These are phyloP conservation scores for Ennomos quercinarius DNA, from an alignment of 2,888 invertebrate genomes.

Conservation along the genomic window DNA sequence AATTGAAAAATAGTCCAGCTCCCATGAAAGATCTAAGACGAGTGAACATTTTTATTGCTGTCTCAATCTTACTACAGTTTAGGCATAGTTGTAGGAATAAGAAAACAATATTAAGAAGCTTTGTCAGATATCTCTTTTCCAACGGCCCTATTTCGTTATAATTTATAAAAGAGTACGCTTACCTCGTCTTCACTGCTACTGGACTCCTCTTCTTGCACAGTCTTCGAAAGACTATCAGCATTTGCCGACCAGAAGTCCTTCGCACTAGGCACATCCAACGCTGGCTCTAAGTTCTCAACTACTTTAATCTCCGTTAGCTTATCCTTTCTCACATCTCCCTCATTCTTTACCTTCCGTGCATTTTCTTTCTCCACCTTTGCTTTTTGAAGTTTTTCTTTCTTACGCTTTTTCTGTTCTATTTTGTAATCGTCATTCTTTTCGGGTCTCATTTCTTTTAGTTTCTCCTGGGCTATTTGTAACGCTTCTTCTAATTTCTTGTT, in stretches of 20 bases:
- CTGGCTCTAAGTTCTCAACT: conserved; percentile 60
- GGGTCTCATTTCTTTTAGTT: conserved; percentile 44
- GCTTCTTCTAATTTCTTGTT: conserved; percentile 57
- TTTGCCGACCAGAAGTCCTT: conserved; percentile 71
- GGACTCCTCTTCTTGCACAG: conserved; percentile 52
- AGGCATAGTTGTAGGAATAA: too few relatives aligned
- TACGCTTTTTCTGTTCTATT: conserved; percentile 34
- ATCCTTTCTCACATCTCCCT: conserved; percentile 28
- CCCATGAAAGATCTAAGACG: too few relatives aligned
- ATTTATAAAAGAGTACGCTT: conserved; percentile 27
- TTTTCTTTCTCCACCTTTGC: conserved; percentile 38
- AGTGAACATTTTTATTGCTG: too few relatives aligned
- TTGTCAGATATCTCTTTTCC: too few relatives aligned
- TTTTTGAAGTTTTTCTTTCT: conserved; percentile 25
- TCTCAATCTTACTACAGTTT: too few relatives aligned
- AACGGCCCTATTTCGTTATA: too few relatives aligned
- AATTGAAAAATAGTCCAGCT: too few relatives aligned
- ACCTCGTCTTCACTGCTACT: conserved; percentile 80
- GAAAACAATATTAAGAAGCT: too few relatives aligned
- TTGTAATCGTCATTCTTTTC: conserved; percentile 41
- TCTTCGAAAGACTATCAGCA: conserved; percentile 39
- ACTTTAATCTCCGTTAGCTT: conserved; percentile 36
- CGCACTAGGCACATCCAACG: conserved; percentile 67
- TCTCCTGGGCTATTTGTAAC: conserved; percentile 51
- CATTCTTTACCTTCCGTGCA: conserved; percentile 33